A percentile compares a stretch with the other conserved stretches of the same genome.
Conservation (phyloP, 2,113 vertebrate genomes). For the Lota lota region DNA sequence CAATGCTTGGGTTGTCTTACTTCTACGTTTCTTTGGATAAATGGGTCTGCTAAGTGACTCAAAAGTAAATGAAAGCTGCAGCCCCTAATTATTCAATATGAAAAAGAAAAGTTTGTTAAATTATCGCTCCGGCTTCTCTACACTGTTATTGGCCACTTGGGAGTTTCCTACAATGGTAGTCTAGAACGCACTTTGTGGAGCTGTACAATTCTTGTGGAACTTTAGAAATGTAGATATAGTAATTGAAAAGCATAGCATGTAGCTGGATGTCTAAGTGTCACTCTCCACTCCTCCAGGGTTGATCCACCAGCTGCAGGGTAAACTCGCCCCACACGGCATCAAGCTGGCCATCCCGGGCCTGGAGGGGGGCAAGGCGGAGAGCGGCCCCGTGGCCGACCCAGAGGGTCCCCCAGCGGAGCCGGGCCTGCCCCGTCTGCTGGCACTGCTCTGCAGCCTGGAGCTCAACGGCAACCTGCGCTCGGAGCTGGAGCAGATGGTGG, state of each 20-base stretch:
- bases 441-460: constrained; percentile 79
- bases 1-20: no score
- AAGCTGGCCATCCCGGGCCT: constrained; percentile 80
- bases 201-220: no score
- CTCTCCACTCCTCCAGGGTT: constrained; percentile 65
- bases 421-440: constrained; percentile 79
- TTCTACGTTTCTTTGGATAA: no score
- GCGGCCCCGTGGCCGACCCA: constrained; percentile 5
- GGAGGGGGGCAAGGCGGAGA: constrained; percentile 33
- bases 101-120: neutral
- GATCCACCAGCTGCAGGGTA: constrained; percentile 75
- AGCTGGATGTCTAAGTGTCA: neutral
- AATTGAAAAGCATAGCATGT: no score
- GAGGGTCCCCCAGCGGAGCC: constrained; percentile 39
- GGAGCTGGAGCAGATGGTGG: constrained; percentile 80
- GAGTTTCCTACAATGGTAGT: no score
- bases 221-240: no score
- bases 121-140: no score
- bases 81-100: neutral
- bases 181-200: no score
- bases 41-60: no score
- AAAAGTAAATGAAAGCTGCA: neutral
- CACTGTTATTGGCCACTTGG: no score
- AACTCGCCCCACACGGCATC: constrained; percentile 80
- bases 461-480: constrained; percentile 86